Base-by-base conservation (phyloP, 2,113 vertebrate species). In the Dunckerocampus dactyliophorus region DNA sequence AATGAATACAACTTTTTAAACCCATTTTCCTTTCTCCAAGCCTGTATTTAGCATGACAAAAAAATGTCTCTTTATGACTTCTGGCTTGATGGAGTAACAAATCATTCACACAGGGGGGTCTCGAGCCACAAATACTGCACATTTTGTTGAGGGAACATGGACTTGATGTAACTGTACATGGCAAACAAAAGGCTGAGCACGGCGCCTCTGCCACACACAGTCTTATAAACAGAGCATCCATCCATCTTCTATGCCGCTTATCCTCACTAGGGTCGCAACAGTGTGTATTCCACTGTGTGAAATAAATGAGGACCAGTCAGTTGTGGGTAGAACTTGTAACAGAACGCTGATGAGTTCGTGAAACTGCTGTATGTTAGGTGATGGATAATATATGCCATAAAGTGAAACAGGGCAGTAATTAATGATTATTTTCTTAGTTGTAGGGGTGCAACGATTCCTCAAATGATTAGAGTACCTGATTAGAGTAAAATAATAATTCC, bases 171-270 rank as follows among this genome's bases (percentile, higher is more conserved):
- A 34, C n/a, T 13, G 19, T 31, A 20, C 22, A 22, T 14, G 55
- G 55, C 56, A 55, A 62, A 39, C 9, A 39, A 51, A 62, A 34
- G 14, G 52, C 59, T 50, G 21, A 75, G 54, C 49, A 69, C 59
- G 51, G 12, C 3, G 43, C 37, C 43, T 52, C 55, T 28, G 55
- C 37, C 70, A 34, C 47, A 56, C 65, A 62, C 39, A 28, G 51
- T 43, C 42, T 20, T 31, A 17, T 21, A 42, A 46, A 57, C 49
- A 16, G n/a, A n/a, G n/a, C n/a, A n/a, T n/a, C n/a, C n/a, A n/a
- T n/a, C n/a, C n/a, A n/a, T n/a, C n/a, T n/a, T n/a, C n/a, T n/a
- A n/a, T n/a, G n/a, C n/a, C n/a, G n/a, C n/a, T n/a, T n/a, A n/a
- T n/a, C n/a, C n/a, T n/a, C n/a, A n/a, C n/a, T n/a, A n/a, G n/a